Evolutionary conservation across 2,113 vertebrate species (phyloP).

Genomic region (Pseudorasbora parva): DNA sequence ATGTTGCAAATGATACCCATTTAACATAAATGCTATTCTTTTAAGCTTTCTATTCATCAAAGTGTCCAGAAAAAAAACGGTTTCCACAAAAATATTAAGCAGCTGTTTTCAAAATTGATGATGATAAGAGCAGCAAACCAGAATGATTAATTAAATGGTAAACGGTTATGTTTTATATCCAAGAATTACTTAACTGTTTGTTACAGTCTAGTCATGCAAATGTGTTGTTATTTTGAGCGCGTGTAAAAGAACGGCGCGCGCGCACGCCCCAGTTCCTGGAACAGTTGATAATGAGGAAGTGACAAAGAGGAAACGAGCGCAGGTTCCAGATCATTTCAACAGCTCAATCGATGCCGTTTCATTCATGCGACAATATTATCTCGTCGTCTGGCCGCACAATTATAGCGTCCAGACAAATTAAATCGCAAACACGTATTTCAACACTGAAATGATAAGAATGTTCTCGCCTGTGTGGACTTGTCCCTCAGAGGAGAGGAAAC

Average conservation of each 20-base stretch:
- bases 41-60: background rate
- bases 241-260: background rate
- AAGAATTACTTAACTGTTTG: background rate
- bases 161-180: too few relatives aligned
- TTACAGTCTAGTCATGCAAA: constrained; percentile 22
- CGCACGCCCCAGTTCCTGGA: constrained; percentile 70
- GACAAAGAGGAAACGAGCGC: constrained; percentile 72
- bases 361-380: background rate
- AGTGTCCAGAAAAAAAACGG: background rate
- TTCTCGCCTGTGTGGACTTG: background rate
- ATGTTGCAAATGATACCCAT: background rate
- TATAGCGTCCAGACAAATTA: background rate
- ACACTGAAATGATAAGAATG: background rate
- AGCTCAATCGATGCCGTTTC: background rate
- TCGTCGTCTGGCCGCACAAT: background rate
- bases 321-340: constrained; percentile 56
- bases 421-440: background rate
- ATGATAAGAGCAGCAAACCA: background rate
- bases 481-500: background rate
- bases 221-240: constrained; percentile 25
- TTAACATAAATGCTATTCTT: background rate
- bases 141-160: too few relatives aligned
- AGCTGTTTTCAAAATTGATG: background rate
- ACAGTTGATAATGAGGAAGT: constrained; percentile 77
- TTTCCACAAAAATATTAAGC: background rate